phyloP scores from a whole-genome alignment of 2,888 invertebrate genomes.

The Drosophila neutralis region DNA sequence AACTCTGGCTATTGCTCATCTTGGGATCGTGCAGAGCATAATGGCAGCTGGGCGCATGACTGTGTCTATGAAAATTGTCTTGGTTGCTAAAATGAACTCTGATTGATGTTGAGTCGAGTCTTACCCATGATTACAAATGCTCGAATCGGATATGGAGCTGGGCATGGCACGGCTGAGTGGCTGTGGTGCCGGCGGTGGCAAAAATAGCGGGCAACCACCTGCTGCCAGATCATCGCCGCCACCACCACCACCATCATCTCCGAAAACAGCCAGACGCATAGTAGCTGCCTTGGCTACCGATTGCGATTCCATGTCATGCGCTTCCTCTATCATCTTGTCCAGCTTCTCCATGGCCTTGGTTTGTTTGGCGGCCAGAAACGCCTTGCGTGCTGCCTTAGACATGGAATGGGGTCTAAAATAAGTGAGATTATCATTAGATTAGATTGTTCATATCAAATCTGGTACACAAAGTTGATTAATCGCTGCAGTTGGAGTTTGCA shows the following conservation, averaged over 20 bases:
- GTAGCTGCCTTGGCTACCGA: conserved; percentile 78
- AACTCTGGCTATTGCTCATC: conserved; percentile 84
- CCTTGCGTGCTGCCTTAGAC: conserved; percentile 82
- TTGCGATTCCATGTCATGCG: conserved; percentile 82
- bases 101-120: not conserved
- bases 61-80: conserved; percentile 43
- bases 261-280: conserved; percentile 69
- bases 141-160: conserved; percentile 83
- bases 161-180: conserved; percentile 62
- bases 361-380: conserved; percentile 83
- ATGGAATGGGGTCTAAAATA: conserved; percentile 68
- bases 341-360: conserved; percentile 84
- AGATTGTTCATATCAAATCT: not conserved
- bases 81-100: not conserved
- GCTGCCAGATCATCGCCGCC: conserved; percentile 44
- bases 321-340: conserved; percentile 85
- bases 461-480: not conserved
- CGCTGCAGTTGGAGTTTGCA: not conserved
- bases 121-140: conserved; percentile 83
- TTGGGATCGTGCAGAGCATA: conserved; percentile 76
- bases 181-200: conserved; percentile 75
- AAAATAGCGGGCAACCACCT: conserved; percentile 78
- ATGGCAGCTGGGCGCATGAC: conserved; percentile 70
- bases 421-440: not conserved
- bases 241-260: conserved; percentile 56